Base-by-base conservation (phyloP, 30 jellyfish, hydroid and myxozoan genomes). In the Hydractinia echinata region DNA sequence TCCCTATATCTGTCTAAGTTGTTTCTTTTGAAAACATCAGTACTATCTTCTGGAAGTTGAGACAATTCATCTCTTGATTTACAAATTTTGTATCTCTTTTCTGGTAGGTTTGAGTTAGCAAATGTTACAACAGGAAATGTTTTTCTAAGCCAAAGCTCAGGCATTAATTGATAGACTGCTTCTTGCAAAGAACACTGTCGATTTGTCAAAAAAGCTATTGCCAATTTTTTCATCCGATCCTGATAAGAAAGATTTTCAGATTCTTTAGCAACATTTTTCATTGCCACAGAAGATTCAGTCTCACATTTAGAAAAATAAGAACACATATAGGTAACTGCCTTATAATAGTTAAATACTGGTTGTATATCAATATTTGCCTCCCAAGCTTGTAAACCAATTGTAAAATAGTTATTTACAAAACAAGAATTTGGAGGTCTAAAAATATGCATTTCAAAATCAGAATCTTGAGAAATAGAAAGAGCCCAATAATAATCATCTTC, bases 391-490 rank as follows among this genome's bases (percentile, higher is more conserved):
- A n/a, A n/a, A n/a, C n/a, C n/a, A 11, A n/a, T 20, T 7, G 8
- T 55, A 76, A 76, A 76, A 55, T 76, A 76, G 77, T 76, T 76
- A 50, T 76, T 76, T 18, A 76, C 84, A 76, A 76, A 76, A 20
- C 84, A 76, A 8, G 84, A 76, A 49, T 76, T 30, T 10, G 82
- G 83, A 20, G 78, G 50, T n/a, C 83, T 10, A 10, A 11, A 10
- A 11, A 73, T 11, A 73, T 73, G 83, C 11, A 73, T 73, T 18
- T 76, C 80, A 55, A 20, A 50, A 50, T 76, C 84, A 9, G 7
- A 19, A 18, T 50, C 83, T 7, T 8, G 10, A 55, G 82, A 76
- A 51, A 50, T 76, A 6, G 77, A 55, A 8, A 76, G 55, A 6
- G 79, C 84, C 15, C 18, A 49, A 18, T 76, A 76, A 49, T 76